Conservation (phyloP, 1,140 invertebrate species). For the Octopus bimaculoides region DNA sequence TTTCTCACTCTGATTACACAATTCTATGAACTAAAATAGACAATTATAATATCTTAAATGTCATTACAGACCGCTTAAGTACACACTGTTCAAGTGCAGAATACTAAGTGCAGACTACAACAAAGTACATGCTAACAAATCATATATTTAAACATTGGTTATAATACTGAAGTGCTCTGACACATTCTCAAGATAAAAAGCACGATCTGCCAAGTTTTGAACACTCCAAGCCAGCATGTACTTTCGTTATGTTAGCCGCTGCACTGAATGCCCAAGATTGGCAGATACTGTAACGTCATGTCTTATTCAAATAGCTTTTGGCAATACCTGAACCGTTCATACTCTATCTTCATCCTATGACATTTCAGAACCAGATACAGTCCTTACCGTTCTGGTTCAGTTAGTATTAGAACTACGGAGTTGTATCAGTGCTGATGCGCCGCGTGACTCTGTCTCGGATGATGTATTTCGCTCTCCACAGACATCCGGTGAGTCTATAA, state of each 20-base stretch:
- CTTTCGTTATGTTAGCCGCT: not conserved
- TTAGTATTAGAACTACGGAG: constrained; percentile 5
- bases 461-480: not conserved
- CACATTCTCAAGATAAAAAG: not conserved
- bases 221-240: not conserved
- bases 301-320: not conserved
- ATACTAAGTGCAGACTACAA: no score
- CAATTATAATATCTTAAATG: no score
- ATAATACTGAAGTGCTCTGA: not conserved
- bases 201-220: not conserved
- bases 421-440: not conserved
- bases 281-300: not conserved
- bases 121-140: no score
- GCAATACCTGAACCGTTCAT: not conserved
- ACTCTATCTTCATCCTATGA: not conserved
- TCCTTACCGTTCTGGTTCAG: not conserved
- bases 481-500: constrained; percentile 19
- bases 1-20: no score
- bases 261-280: not conserved
- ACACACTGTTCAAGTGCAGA: no score
- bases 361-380: not conserved
- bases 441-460: not conserved
- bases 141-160: not conserved
- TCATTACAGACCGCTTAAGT: no score
- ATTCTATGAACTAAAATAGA: no score